Evolutionary conservation across 2,797 vertebrate species (phyloP).

Genomic region (Tokudaia tokunoshimensis): DNA sequence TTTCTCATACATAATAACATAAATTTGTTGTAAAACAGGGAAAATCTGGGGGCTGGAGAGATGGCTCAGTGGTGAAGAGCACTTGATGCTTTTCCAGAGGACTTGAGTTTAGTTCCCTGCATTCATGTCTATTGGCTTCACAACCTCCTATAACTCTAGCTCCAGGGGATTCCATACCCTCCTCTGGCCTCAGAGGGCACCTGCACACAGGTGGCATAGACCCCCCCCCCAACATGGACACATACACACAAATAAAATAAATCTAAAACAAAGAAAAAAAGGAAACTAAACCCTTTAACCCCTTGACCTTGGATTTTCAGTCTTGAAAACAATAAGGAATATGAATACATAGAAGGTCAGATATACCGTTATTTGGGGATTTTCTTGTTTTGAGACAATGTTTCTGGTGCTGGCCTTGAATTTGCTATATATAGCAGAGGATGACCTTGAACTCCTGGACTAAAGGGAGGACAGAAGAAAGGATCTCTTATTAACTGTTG

Average conservation of each 20-base stretch:
- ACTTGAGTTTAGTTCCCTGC: background rate
- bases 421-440: background rate
- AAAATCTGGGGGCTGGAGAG: background rate
- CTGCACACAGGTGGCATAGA: background rate
- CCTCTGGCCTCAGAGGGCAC: background rate
- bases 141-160: background rate
- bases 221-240: background rate
- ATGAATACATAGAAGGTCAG: background rate
- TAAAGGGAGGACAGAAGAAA: background rate
- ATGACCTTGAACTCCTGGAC: background rate
- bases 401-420: background rate
- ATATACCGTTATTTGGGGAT: background rate
- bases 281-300: background rate
- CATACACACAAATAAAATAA: background rate
- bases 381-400: background rate
- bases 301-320: background rate
- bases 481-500: background rate
- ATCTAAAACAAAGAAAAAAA: background rate
- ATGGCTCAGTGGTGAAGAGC: background rate
- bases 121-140: background rate
- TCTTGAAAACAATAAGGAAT: background rate
- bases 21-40: background rate
- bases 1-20: conserved; percentile 7
- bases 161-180: background rate
- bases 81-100: background rate